Conservation (phyloP, 1,140 invertebrate species). For the Zaprionus nigranus region DNA sequence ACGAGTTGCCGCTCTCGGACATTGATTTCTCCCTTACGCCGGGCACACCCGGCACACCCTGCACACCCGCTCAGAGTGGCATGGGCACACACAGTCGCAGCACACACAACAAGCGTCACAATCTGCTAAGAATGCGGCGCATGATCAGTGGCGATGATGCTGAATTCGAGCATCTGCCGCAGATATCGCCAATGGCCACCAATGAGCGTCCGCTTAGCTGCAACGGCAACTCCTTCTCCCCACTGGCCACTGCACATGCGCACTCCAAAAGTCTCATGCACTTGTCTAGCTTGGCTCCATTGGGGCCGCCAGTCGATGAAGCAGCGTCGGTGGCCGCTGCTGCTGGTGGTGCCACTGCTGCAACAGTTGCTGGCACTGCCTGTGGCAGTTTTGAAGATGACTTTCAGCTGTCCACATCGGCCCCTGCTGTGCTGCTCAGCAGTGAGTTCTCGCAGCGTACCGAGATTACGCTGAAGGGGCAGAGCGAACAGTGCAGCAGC, state of each 20-base stretch:
- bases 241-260: conserved; percentile 49
- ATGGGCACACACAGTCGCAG: background rate
- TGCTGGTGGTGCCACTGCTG: background rate
- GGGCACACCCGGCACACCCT: conserved; percentile 58
- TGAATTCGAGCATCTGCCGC: conserved; percentile 57
- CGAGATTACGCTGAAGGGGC: background rate
- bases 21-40: conserved; percentile 84
- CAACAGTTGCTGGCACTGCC: background rate
- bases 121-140: conserved; percentile 70
- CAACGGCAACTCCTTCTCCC: conserved; percentile 37
- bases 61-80: background rate
- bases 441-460: conserved; percentile 44
- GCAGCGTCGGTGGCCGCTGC: background rate
- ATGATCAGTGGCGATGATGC: conserved; percentile 74
- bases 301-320: background rate
- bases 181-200: conserved; percentile 83
- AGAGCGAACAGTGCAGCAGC: conserved; percentile 18
- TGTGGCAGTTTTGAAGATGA: conserved; percentile 62
- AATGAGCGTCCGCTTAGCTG: conserved; percentile 85
- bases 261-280: conserved; percentile 75
- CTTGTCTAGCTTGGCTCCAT: conserved; percentile 13
- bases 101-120: conserved; percentile 60
- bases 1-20: conserved; percentile 87
- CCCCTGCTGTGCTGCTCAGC: conserved; percentile 73
- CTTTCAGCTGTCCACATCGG: conserved; percentile 71